phyloP scores from a whole-genome alignment of 2,797 vertebrate genomes.

The Pachyuromys duprasi region DNA sequence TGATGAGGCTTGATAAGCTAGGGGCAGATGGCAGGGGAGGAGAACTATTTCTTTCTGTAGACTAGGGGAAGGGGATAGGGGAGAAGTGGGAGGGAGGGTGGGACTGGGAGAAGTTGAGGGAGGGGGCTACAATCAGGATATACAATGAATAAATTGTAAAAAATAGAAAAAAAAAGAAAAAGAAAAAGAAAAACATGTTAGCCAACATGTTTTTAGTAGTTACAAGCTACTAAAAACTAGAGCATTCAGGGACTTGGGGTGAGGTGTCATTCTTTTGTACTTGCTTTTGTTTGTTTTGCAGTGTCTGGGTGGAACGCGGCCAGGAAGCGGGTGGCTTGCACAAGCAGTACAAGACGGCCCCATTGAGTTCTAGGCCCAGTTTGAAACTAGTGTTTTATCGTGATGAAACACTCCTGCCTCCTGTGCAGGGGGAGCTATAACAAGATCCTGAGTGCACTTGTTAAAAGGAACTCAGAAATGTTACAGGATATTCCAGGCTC shows the following conservation, averaged over 20 bases:
- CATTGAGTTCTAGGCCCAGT: background rate
- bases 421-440: background rate
- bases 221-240: background rate
- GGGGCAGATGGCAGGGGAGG: too few species aligned
- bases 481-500: constrained; percentile 43
- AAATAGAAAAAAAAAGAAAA: too few species aligned
- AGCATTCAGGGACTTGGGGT: rapidly evolving
- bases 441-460: constrained; percentile 51
- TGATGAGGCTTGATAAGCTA: too few species aligned
- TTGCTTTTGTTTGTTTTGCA: background rate
- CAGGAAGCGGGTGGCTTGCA: too few species aligned
- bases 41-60: too few species aligned
- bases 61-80: too few species aligned
- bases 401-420: background rate
- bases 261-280: background rate
- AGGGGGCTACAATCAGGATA: too few species aligned
- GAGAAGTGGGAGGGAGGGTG: too few species aligned
- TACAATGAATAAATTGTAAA: too few species aligned
- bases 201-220: constrained; percentile 50
- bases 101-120: too few species aligned
- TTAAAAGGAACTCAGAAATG: background rate
- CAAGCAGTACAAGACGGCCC: too few species aligned
- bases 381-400: background rate
- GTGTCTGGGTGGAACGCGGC: background rate
- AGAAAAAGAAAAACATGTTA: background rate